Evolutionary conservation across 2,113 vertebrate species (phyloP).

Genomic region (Willisornis vidua): DNA sequence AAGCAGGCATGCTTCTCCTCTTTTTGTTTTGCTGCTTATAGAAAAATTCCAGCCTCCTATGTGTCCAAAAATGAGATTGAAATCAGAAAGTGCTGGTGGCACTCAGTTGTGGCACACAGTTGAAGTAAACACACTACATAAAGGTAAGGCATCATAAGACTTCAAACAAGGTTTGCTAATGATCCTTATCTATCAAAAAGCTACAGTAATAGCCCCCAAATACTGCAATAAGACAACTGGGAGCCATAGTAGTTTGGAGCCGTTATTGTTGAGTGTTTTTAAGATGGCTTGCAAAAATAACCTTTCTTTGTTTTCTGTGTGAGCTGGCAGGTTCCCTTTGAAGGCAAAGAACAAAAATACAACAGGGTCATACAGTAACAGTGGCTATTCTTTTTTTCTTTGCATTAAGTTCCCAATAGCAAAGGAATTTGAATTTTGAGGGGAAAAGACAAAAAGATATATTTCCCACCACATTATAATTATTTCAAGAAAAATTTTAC

Average conservation of each 20-base stretch:
- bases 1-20: background rate
- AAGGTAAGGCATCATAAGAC: background rate
- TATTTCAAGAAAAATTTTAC: background rate
- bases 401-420: background rate
- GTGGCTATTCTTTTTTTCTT: background rate
- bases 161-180: background rate
- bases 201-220: background rate
- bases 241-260: background rate
- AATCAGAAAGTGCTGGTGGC: background rate
- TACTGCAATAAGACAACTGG: background rate
- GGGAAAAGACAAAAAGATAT: background rate
- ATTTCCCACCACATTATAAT: background rate
- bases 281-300: constrained; percentile 11
- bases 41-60: background rate
- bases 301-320: constrained; percentile 8
- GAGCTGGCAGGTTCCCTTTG: constrained; percentile 1
- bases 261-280: constrained; percentile 5
- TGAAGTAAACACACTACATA: background rate
- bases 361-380: background rate
- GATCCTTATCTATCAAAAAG: background rate
- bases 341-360: background rate
- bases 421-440: background rate
- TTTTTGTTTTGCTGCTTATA: background rate
- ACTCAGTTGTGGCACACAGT: background rate
- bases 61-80: background rate